These are phyloP conservation scores for Hippoglossus stenolepis DNA, from an alignment of 2,113 vertebrate genomes.

Conservation along the genomic window DNA sequence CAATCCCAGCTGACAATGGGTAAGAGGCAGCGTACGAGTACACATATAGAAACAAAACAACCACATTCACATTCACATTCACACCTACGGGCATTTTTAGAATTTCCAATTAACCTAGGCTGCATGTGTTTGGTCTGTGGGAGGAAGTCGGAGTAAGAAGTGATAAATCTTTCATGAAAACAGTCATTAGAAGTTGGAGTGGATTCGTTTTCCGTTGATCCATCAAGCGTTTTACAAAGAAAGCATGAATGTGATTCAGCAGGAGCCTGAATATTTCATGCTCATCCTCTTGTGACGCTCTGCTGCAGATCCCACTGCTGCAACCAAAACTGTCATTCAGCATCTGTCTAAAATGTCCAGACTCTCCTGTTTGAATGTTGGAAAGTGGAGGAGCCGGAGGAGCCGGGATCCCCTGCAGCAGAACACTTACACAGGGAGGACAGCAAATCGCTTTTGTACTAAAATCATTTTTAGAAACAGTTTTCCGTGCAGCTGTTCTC, in stretches of 20 bases:
- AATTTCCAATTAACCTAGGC: too few species aligned
- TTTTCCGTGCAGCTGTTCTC: background rate
- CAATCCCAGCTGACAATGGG: too few species aligned
- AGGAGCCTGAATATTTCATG: conserved; percentile 12
- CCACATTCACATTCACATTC: too few species aligned
- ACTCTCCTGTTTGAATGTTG: background rate
- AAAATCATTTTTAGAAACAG: conserved; percentile 19
- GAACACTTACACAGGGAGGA: background rate
- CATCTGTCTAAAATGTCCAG: background rate
- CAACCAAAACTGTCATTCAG: background rate
- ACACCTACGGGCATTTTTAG: too few species aligned
- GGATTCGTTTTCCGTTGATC: background rate
- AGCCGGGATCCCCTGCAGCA: conserved; percentile 22
- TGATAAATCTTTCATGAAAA: too few species aligned
- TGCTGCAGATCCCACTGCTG: conserved; percentile 12
- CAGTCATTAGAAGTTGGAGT: too few species aligned
- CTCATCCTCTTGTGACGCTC: background rate
- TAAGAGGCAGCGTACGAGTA: too few species aligned
- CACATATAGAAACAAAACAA: too few species aligned
- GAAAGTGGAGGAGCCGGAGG: background rate
- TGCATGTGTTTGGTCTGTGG: too few species aligned
- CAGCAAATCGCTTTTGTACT: background rate
- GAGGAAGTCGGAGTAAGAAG: too few species aligned
- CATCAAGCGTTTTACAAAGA: background rate
- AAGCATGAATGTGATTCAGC: background rate